A percentile compares a stretch with the other conserved stretches of the same genome.
Conservation (phyloP, 2,113 vertebrate genomes). For the Mustela nigripes region DNA sequence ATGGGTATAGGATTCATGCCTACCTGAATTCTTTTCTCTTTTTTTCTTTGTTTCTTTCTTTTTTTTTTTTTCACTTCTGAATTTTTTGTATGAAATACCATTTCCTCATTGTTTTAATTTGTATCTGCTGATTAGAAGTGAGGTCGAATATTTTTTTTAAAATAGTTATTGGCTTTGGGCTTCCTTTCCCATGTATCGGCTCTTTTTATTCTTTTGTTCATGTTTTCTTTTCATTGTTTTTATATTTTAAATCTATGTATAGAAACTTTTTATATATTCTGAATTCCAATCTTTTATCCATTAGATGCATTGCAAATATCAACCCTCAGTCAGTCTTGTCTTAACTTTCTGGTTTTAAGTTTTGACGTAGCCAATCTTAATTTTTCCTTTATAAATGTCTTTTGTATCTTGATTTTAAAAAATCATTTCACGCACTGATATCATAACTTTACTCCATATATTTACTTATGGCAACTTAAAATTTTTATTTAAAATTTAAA, state of each 20-base stretch:
- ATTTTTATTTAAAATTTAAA: neutral
- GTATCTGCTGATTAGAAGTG: neutral
- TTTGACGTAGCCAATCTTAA: neutral
- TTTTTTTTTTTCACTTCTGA: neutral
- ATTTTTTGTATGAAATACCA: neutral
- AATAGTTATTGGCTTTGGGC: neutral
- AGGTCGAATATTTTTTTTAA: neutral
- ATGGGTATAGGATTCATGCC: neutral
- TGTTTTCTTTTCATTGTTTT: slow-evolving; percentile 22
- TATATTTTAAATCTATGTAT: neutral
- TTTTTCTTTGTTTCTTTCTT: neutral
- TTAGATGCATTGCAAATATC: neutral
- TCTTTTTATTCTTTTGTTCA: neutral
- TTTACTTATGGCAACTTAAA: slow-evolving; percentile 17
- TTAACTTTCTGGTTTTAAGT: slow-evolving; percentile 19
- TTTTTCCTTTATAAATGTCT: neutral
- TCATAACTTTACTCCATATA: neutral
- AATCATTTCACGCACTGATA: neutral
- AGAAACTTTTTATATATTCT: neutral
- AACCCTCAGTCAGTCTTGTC: neutral
- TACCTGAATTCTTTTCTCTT: neutral
- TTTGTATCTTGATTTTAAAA: slow-evolving; percentile 18
- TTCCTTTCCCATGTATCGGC: neutral
- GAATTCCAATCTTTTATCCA: slow-evolving; percentile 3
- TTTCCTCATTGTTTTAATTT: slow-evolving; percentile 7